Base-by-base conservation (phyloP, 2,888 invertebrate species). In the Endomychus coccineus region DNA sequence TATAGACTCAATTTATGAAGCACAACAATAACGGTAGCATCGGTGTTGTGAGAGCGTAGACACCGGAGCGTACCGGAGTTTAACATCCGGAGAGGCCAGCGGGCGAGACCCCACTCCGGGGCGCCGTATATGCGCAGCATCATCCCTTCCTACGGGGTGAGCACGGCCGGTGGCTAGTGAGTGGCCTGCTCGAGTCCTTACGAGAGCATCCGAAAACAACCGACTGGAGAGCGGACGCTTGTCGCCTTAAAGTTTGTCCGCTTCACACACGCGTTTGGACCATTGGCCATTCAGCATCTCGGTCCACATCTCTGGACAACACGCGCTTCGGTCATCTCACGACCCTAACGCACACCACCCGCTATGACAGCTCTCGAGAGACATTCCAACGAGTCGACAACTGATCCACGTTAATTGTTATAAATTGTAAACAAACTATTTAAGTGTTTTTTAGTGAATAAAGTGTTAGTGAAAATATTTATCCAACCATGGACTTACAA, bases 131-230 rank as follows among this genome's bases (percentile, higher is more conserved):
- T 55, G 60, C 61, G 61, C 59, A 54, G 62, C 66, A 65, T 60
- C 64, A 63, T 66, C 66, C 66, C 67, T 59, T 59, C 67, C 66
- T 62, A 68, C 63, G 66, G 68, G 68, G 67, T 66, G 54, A 62
- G 62, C 58, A 61, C 62, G 68, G 70, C 71, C 71, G 71, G 66
- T 71, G 72, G 72, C 70, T 69, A 66, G 63, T 59, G 61, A 64
- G 62, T 64, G 64, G 64, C 65, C 64, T 58, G 56, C 54, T 48
- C 61, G 61, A 59, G 42, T 35, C 37, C 39, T 33, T 25, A 42
- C 61, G 61, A 57, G 27, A 34, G 10, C 19, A 16, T 34, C 48
- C 59, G 59, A 55, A 36, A 24, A 30, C 22, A 42, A 30, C 52
- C 57, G 59, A 58, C 45, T 40, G 28, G 36, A 43, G 31, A 44